phyloP scores from a whole-genome alignment of 2,888 invertebrate species.

The Adelognathus sp. region DNA sequence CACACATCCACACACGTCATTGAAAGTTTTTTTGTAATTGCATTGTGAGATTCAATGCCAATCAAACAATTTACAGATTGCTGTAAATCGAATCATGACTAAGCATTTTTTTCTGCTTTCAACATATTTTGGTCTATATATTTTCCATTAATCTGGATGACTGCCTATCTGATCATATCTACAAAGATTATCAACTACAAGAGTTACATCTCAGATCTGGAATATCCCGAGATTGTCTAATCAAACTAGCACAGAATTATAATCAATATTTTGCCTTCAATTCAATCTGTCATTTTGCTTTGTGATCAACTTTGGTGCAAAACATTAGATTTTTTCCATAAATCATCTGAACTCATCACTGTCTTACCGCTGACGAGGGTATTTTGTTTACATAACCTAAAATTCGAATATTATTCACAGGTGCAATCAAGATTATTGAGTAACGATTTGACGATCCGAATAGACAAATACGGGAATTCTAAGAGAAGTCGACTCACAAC shows the following conservation, averaged over 20 bases:
- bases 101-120: background rate
- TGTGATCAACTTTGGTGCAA: background rate
- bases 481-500: background rate
- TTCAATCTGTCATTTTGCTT: background rate
- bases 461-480: background rate
- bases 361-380: background rate
- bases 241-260: too few species aligned
- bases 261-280: too few species aligned
- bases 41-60: background rate
- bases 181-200: background rate
- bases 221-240: background rate
- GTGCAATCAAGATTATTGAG: background rate
- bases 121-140: background rate
- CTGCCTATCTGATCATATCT: background rate
- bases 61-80: background rate
- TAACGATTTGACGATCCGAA: background rate
- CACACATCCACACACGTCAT: too few species aligned
- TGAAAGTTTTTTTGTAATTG: background rate
- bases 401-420: background rate
- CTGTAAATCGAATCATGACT: too few species aligned
- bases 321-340: background rate
- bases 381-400: background rate
- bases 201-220: background rate
- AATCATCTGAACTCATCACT: background rate
- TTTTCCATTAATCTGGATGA: too few species aligned